Conservation (phyloP, 2,797 vertebrate genomes). For the Amazonetta brasiliensis region DNA sequence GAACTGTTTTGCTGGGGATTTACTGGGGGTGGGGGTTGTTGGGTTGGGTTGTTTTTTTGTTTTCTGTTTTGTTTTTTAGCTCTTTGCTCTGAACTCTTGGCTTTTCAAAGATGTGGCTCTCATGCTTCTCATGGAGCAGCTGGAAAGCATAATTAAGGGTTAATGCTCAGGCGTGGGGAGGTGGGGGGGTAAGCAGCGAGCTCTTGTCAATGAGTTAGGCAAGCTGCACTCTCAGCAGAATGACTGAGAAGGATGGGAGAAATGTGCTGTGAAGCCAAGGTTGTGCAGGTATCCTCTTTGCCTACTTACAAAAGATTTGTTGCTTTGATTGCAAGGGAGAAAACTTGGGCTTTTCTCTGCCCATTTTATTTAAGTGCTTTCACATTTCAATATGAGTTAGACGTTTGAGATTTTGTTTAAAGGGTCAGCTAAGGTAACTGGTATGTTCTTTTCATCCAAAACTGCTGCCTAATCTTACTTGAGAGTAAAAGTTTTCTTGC, state of each 20-base stretch:
- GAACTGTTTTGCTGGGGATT: not conserved
- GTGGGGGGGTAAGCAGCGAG: not conserved
- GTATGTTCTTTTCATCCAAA: not conserved
- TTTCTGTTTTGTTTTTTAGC: not conserved
- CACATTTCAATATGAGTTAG: not conserved
- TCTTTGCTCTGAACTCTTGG: not conserved
- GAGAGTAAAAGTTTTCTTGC: not conserved
- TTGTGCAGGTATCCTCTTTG: constrained; percentile 56
- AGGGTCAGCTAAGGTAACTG: constrained; percentile 7
- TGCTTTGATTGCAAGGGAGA: constrained; percentile 3
- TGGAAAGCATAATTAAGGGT: constrained; percentile 28
- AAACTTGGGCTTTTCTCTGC: not conserved
- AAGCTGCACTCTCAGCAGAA: not conserved
- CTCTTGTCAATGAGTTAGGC: not conserved
- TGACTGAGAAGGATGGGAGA: constrained; percentile 41
- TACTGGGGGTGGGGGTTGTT: not conserved
- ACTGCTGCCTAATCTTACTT: not conserved
- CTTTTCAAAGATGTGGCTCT: not conserved
- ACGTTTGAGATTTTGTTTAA: not conserved
- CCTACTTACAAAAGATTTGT: not conserved
- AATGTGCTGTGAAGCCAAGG: not conserved
- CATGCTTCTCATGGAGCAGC: not conserved
- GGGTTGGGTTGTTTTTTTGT: not conserved
- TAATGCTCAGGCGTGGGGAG: not conserved
- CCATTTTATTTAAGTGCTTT: not conserved